phyloP scores from a whole-genome alignment of 2,888 invertebrate genomes.

The Polydrusus tereticollis region DNA sequence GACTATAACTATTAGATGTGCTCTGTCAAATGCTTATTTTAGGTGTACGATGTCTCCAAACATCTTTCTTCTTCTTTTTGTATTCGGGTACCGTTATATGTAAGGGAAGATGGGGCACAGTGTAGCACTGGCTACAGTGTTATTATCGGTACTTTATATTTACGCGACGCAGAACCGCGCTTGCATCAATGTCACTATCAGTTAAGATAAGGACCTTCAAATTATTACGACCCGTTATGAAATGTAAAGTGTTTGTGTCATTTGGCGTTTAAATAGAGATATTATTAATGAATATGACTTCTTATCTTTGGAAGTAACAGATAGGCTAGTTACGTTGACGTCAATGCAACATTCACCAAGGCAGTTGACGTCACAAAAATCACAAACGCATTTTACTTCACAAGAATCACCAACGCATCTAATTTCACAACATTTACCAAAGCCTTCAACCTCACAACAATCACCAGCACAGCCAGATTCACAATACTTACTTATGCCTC shows the following conservation, averaged over 20 bases:
- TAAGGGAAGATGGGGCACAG: no score
- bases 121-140: no score
- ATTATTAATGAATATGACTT: constrained; percentile 38
- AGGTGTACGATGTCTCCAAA: no score
- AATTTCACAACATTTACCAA: constrained; percentile 14
- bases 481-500: no score
- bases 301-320: constrained; percentile 32
- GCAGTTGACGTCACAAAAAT: background rate
- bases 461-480: no score
- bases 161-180: constrained; percentile 29
- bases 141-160: no score
- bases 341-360: constrained; percentile 8
- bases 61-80: no score
- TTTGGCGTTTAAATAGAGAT: constrained; percentile 34
- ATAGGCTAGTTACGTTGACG: constrained; percentile 14
- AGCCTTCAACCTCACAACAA: background rate
- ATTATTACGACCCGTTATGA: background rate
- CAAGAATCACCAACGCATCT: no score
- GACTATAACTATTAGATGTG: no score
- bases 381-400: no score
- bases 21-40: no score
- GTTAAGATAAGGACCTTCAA: constrained; percentile 10
- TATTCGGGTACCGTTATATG: no score
- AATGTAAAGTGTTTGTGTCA: constrained; percentile 2
- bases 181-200: constrained; percentile 30